Percentiles rank a stretch among this genome's conserved stretches.
These are phyloP conservation scores for Adoxophyes honmai DNA, from an alignment of 1,140 invertebrate species.

Conservation along the genomic window DNA sequence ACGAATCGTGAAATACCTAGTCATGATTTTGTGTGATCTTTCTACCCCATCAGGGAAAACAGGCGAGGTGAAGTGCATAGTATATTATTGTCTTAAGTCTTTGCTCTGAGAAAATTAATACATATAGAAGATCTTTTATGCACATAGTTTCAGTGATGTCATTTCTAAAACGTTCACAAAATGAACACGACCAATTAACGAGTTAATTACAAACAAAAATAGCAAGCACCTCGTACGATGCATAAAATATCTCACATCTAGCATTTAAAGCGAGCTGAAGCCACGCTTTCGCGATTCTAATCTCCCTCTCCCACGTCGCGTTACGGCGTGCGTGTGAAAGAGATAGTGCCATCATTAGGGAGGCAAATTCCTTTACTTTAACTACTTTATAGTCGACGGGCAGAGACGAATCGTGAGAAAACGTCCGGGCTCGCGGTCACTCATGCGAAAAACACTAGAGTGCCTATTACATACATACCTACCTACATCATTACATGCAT, in stretches of 20 bases:
- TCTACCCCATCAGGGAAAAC: no score
- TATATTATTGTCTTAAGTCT: no score
- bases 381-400: slow-evolving; percentile 49
- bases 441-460: slow-evolving; percentile 23
- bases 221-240: slow-evolving; percentile 19
- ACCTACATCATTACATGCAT: no score
- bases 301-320: slow-evolving; percentile 25
- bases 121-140: no score
- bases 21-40: no score
- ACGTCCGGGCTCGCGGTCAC: slow-evolving; percentile 29
- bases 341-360: slow-evolving; percentile 32
- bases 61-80: no score
- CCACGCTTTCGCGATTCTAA: slow-evolving; percentile 34
- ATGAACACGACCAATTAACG: background rate
- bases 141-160: no score
- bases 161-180: no score
- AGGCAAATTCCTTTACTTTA: slow-evolving; percentile 53
- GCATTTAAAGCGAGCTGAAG: slow-evolving; percentile 13
- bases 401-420: slow-evolving; percentile 51
- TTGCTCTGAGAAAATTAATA: no score
- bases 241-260: slow-evolving; percentile 19
- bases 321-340: slow-evolving; percentile 21
- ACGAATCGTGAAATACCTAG: no score
- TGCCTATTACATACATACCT: background rate
- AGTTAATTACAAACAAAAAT: slow-evolving; percentile 11